Conservation (phyloP, 2,797 vertebrate genomes). For the Oreochromis grahami region DNA sequence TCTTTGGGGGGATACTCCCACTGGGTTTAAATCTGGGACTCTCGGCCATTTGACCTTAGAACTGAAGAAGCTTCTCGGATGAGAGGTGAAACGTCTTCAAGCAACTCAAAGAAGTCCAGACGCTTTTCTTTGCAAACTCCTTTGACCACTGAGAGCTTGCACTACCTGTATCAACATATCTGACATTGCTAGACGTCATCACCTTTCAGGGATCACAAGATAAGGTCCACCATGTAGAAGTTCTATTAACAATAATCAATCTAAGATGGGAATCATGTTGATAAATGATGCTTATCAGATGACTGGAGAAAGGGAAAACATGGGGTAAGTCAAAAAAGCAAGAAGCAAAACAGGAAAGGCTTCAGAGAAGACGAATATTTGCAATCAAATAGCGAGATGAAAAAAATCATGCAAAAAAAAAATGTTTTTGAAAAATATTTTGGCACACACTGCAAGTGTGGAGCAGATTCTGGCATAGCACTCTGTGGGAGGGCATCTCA, state of each 20-base stretch:
- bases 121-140: too few species aligned
- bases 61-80: too few species aligned
- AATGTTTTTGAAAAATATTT: neutral
- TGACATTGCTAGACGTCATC: slow-evolving; percentile 28
- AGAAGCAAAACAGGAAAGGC: neutral
- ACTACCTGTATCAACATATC: neutral
- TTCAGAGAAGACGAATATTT: neutral
- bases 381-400: neutral
- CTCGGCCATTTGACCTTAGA: too few species aligned
- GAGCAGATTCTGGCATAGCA: neutral
- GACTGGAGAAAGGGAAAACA: slow-evolving; percentile 11
- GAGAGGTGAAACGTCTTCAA: too few species aligned
- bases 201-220: slow-evolving; percentile 51
- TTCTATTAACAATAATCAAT: slow-evolving; percentile 51
- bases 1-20: too few species aligned
- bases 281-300: slow-evolving; percentile 32
- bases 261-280: slow-evolving; percentile 40
- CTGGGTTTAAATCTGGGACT: too few species aligned
- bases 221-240: slow-evolving; percentile 34
- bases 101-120: too few species aligned
- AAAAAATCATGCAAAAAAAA: neutral
- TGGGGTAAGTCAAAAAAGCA: neutral
- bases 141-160: slow-evolving; percentile 1
- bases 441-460: neutral
- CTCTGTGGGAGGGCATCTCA: slow-evolving; percentile 2